Percentiles rank a stretch among this genome's conserved stretches.
These are phyloP conservation scores for Acrossocheilus fasciatus DNA, from an alignment of 2,797 vertebrate genomes.

Conservation along the genomic window DNA sequence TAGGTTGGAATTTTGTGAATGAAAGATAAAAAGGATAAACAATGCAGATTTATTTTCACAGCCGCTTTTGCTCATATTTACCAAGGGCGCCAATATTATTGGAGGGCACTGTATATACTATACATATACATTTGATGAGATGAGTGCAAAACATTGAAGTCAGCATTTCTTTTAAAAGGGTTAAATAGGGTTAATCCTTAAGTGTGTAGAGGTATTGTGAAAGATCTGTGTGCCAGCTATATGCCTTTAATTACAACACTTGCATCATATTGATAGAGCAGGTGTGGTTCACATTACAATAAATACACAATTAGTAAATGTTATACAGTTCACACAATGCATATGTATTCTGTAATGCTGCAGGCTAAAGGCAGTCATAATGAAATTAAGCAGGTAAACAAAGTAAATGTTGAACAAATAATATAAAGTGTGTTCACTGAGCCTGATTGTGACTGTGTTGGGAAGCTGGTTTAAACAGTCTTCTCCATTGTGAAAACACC, in stretches of 20 bases:
- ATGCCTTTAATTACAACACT: not conserved
- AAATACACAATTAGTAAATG: not conserved
- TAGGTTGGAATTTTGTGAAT: too few species aligned
- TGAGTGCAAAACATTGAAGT: not conserved
- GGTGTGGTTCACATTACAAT: slow-evolving; percentile 1
- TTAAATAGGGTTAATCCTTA: not conserved
- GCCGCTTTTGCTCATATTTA: too few species aligned
- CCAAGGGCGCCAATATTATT: too few species aligned
- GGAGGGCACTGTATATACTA: too few species aligned
- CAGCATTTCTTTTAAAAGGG: not conserved
- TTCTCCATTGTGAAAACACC: not conserved
- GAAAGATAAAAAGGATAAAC: too few species aligned
- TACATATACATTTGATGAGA: not conserved
- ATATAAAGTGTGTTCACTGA: not conserved
- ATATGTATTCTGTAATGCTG: not conserved
- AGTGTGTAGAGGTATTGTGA: not conserved
- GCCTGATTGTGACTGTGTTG: not conserved
- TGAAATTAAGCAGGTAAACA: not conserved
- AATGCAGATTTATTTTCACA: too few species aligned
- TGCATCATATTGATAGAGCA: slow-evolving; percentile 12
- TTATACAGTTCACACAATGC: not conserved
- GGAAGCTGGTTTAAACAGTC: not conserved
- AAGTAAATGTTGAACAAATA: slow-evolving; percentile 4
- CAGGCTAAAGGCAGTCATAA: not conserved
- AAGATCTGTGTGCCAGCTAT: not conserved